Base-by-base conservation (phyloP, 2,797 vertebrate species). In the Sebastes itinus region DNA sequence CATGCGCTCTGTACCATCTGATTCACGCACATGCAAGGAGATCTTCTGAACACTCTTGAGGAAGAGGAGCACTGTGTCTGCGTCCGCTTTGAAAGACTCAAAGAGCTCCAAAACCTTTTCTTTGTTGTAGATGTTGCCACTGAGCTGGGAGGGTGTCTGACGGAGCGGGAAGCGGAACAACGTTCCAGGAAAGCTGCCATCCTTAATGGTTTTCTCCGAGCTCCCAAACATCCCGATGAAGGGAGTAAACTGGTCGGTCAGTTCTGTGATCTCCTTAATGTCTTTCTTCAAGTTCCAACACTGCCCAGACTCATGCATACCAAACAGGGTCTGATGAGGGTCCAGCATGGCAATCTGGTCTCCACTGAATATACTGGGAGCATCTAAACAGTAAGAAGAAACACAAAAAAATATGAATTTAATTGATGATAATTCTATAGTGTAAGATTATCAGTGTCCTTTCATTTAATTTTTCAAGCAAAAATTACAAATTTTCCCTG, bases 301-400 rank as follows among this genome's bases (percentile, higher is more conserved):
- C 82, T 99, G 98, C 71, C 99, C 99, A 13, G 98, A 99, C 89
- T 99, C 99, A 27, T 97, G 96, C 30, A 96, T 94, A 83, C 99
- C 98, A 90, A 99, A 99, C 84, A 99, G 95, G 38, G 96, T 96
- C 88, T 99, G 98, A 93, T 99, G 99, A 77, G 99, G 99, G 91
- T 99, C 99, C 93, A 99, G 91, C 95, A 99, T 98, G 76, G 98
- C 99, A 90, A 99, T 99, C 94, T 99, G 98, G 88, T 99, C 97
- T 88, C 98, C 97, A 83, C 99, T 99, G 86, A 99, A 99, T 92
- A 99, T 99, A 92, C 99, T 98, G 73, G 99, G 99, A 77, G 98
- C 97, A 95, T 99, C 99, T 99, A 59, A 66, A 76, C 67, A 70
- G 73, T 30, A 46, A 70, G 80, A 86, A 77, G 25, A 64, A 10